Evolutionary conservation across 2,888 invertebrate species (phyloP).

Genomic region (Apotomis capreana): DNA sequence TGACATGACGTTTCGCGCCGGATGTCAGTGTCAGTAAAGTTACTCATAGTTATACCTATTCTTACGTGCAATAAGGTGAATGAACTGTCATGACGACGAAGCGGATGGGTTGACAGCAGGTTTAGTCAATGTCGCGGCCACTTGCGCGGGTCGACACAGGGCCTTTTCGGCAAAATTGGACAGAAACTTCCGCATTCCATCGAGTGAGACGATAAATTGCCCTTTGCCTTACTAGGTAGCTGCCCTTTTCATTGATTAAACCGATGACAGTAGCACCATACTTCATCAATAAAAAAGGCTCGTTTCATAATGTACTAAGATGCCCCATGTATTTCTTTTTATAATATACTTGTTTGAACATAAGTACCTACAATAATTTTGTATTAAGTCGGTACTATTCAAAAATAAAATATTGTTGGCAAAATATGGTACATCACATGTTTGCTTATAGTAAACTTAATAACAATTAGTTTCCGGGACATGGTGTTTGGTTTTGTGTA

Average conservation of each 20-base stretch:
- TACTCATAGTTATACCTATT: constrained; percentile 26
- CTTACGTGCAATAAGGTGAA: constrained; percentile 46
- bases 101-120: constrained; percentile 38
- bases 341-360: too few species aligned
- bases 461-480: neutral
- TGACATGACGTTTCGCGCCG: constrained; percentile 25
- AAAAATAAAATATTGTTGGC: too few species aligned
- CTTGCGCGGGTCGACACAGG: constrained; percentile 33
- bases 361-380: too few species aligned
- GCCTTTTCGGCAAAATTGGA: constrained; percentile 35
- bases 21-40: constrained; percentile 36
- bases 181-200: constrained; percentile 38
- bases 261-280: constrained; percentile 22
- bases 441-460: too few species aligned
- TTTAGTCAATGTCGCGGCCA: constrained; percentile 40
- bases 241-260: constrained; percentile 38
- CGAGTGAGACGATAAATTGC: constrained; percentile 33
- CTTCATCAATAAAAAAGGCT: constrained; percentile 3
- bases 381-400: too few species aligned
- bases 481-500: neutral
- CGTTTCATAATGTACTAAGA: constrained; percentile 8
- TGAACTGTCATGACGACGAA: constrained; percentile 49
- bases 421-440: too few species aligned
- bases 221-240: constrained; percentile 28
- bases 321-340: constrained; percentile 5